A percentile compares a stretch with the other conserved stretches of the same genome.
Evolutionary conservation across 2,888 invertebrate species (phyloP).

Genomic region (Hypercompe scribonia): DNA sequence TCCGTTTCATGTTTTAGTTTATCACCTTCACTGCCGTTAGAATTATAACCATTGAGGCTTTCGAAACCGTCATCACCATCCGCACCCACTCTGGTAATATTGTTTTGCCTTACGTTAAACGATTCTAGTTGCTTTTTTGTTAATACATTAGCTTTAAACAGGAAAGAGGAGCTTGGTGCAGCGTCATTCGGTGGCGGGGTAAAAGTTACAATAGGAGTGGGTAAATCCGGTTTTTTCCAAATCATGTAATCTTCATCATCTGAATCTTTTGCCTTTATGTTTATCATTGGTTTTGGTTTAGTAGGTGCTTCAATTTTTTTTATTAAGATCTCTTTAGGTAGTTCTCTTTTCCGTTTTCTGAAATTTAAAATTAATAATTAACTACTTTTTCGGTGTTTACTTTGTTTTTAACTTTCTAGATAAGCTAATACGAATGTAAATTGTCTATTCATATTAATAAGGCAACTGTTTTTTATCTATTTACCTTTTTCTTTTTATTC

Average conservation of each 20-base stretch:
- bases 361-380: conserved; percentile 26
- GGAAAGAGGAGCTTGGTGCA: conserved; percentile 65
- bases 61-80: conserved; percentile 94
- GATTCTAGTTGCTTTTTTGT: conserved; percentile 81
- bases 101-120: conserved; percentile 75
- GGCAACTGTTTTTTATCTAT: neutral
- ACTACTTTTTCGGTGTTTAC: no score
- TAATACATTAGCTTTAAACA: conserved; percentile 72
- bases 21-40: conserved; percentile 88
- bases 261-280: conserved; percentile 80
- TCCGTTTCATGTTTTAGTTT: conserved; percentile 53
- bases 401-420: neutral
- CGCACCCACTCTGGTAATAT: conserved; percentile 67
- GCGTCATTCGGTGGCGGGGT: conserved; percentile 78
- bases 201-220: conserved; percentile 78
- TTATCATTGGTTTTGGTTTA: conserved; percentile 67
- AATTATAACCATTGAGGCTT: conserved; percentile 93
- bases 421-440: neutral
- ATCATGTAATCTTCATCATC: conserved; percentile 83
- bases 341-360: conserved; percentile 81
- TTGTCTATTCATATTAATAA: conserved; percentile 1
- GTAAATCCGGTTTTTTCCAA: conserved; percentile 78
- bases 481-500: neutral
- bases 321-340: conserved; percentile 70
- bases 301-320: conserved; percentile 67